Base-by-base conservation (phyloP, 2,888 invertebrate genomes). In the Eledona agricola region DNA sequence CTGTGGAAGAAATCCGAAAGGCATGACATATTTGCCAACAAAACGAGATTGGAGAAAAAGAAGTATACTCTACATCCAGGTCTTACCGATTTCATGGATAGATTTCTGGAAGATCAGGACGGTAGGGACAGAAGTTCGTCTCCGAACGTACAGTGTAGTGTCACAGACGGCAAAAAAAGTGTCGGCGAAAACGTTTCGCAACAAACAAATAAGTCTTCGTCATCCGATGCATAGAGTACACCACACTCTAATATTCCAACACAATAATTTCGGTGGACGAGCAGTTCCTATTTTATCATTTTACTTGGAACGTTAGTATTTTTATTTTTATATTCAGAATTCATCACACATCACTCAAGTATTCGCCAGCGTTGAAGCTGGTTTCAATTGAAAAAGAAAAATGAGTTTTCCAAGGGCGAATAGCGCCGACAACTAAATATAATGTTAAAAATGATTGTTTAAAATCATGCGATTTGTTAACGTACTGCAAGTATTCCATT, bases 1-100 rank as follows among this genome's bases (percentile, higher is more conserved):
- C 82, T 96, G 45, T 99, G 99, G 99, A 99, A 99, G 78, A 98
- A 98, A 78, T 97, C 97, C 13, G 97, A 97, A 72, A 82, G 98
- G 9, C 96, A 97, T 76, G 98, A 98, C 77, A 88, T 88, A 66
- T 88, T 88, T 73, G 94, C 94, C 0, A 90, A 92, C 72, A 92
- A 92, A 76, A 88, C 90, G 4, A 81, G 93, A 35, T 76, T 94
- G 62, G 95, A 95, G 71, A 96, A 96, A 79, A 93, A 93, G 74
- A 94, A 95, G 73, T 95, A 94, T 73, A 88, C 89, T 2, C 76
- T 95, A 31, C 93, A 95, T 78, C 95, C 95, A 2, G 94, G 93
- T 38, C 88, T 93, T 62, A 94, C 94, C 51, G 94, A 95, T 77
- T 93, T 93, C 72, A 93, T 94, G 93, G 94, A 95, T 71, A 83